Evolutionary conservation across 2,113 vertebrate species (phyloP).

Genomic region (Vidua chalybeata): DNA sequence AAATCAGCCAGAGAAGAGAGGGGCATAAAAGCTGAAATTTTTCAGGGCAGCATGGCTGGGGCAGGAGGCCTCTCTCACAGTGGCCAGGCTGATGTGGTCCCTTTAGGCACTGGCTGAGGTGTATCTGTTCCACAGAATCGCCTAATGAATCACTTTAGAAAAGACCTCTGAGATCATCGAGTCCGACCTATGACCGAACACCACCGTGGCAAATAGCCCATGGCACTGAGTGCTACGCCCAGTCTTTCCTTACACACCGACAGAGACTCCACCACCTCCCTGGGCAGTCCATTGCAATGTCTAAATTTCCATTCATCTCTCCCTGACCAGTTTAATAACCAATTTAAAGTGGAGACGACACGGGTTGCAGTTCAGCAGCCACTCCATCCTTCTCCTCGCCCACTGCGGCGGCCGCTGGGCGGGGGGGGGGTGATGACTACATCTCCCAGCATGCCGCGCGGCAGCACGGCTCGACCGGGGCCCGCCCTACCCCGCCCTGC

Average conservation of each 20-base stretch:
- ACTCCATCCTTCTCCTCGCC: fast-evolving
- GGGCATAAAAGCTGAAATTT: neutral
- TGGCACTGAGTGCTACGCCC: neutral
- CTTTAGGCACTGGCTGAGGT: neutral
- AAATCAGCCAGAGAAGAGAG: neutral
- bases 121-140: neutral
- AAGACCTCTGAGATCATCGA: neutral
- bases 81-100: neutral
- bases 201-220: neutral
- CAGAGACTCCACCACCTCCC: neutral
- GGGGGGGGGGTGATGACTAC: fast-evolving
- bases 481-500: neutral
- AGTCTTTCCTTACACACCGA: neutral
- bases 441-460: neutral
- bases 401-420: fast-evolving
- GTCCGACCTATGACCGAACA: neutral
- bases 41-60: fast-evolving
- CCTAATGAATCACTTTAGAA: neutral
- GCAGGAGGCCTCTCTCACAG: too few relatives aligned
- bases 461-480: fast-evolving
- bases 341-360: fast-evolving
- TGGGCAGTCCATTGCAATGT: neutral
- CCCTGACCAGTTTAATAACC: neutral
- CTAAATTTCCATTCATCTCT: neutral
- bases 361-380: fast-evolving